Evolutionary conservation across 2,888 invertebrate genomes (phyloP), one percentile per base, ranked within the genome.

Genomic region (Brachyptera risi): DNA sequence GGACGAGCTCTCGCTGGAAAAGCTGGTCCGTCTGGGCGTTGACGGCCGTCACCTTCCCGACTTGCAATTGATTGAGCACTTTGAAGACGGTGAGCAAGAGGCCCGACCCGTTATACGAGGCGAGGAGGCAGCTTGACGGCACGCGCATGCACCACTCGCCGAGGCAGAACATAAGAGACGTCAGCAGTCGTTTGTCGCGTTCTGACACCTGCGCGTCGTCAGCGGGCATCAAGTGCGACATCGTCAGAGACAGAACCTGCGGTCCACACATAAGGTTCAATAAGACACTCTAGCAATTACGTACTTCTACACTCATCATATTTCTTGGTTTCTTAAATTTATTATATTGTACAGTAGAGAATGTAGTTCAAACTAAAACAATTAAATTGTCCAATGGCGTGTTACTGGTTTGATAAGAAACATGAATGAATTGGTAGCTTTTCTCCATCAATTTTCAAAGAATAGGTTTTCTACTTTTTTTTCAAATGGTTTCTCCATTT

Each of bases 101-200:
- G 50, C 81, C 74, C 66, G 78, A 78, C 23, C 75, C 78, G 59
- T 78, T 72, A 59, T 70, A 68, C 44, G 67, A 68, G 21, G 80
- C 82, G 7, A 71, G 66, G n/a, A 74, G 68, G 24, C 69, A 70
- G 13, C 72, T 66, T 27, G 77, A 68, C 0, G 81, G 81, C 61
- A 96, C 83, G 51, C 87, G 82, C 83, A 96, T 93, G 59, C 94
- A 94, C 87, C 95, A 96, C 76, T 96, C 96, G 0, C 94, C 93
- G 63, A 97, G 79, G 72, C 94, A 92, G 60, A 96, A 83, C 69
- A 96, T 82, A 68, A 96, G 79, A 0, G 93, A 89, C 27, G 90
- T 86, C 13, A 90, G 83, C 59, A 93, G 75, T 61, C 90, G 83
- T 69, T 86, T 86, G 68, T 87, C 87, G 42, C 83, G 83, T 7